Percentiles rank a stretch among this genome's conserved stretches.
Conservation (phyloP, 2,888 invertebrate genomes). For the Cotesia congregata region DNA sequence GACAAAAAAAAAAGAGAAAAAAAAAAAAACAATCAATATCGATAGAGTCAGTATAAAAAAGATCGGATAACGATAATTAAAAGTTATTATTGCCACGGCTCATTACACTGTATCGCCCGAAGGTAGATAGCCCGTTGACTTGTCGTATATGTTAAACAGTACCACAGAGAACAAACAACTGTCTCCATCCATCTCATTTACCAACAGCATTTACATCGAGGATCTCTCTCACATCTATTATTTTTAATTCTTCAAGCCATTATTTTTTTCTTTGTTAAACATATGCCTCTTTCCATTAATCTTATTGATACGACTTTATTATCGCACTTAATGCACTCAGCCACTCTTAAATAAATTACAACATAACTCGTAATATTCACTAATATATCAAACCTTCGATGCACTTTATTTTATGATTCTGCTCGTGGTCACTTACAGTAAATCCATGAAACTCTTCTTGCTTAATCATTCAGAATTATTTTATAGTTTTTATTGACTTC, state of each 20-base stretch:
- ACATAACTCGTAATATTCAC: not conserved
- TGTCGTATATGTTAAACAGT: constrained; percentile 53
- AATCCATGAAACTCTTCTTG: not conserved
- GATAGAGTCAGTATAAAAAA: not conserved
- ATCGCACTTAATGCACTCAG: not conserved
- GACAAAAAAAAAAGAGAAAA: no score
- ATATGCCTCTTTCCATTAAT: not conserved
- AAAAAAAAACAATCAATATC: no score
- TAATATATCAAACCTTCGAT: not conserved
- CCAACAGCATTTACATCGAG: not conserved
- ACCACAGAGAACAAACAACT: constrained; percentile 3
- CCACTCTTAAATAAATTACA: not conserved
- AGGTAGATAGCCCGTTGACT: constrained; percentile 53
- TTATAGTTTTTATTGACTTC: no score
- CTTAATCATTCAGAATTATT: no score
- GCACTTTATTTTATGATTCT: not conserved
- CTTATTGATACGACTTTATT: constrained; percentile 1
- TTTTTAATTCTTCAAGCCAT: not conserved
- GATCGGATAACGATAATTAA: not conserved
- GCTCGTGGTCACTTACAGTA: not conserved
- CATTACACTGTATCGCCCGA: constrained; percentile 48
- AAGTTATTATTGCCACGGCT: constrained; percentile 24
- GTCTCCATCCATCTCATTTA: constrained; percentile 4
- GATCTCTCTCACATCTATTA: not conserved
- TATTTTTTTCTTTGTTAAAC: constrained; percentile 10